Base-by-base conservation (phyloP, 1,140 invertebrate species). In the Psix sp. region DNA sequence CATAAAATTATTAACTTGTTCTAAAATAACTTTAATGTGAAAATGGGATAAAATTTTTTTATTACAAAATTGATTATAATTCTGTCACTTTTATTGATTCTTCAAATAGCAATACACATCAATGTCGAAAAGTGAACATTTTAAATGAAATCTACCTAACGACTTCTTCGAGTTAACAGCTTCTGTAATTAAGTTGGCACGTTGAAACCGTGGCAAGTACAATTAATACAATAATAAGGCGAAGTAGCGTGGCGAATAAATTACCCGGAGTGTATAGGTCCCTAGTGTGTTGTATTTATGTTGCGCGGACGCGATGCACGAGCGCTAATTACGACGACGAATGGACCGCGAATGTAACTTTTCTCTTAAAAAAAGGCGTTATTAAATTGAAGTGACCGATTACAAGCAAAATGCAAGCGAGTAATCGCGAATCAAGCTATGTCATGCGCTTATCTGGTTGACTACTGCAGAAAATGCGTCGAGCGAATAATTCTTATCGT, bases 161-260 rank as follows among this genome's bases (percentile, higher is more conserved):
- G 46, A 68, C 74, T 65, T 76, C 67, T 76, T 77, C 67, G 45
- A 76, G 75, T 77, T 78, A 78, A 78, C 74, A 71, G 67, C 62
- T 70, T 66, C 57, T 65, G 74, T 78, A 80, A 80, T 80, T 77
- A 80, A 75, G 76, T 76, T 42, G 70, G 57, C 26, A 24, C 54
- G 40, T 36, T n/a, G 54, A 7, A 18, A 43, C 57, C 56, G 57
- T 51, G 35, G 66, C 62, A 68, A 66, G 66, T 71, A 67, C 56
- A 68, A 54, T 80, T 78, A 77, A 80, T 78, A 74, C 73, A 77
- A 77, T 80, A 80, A 80, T 76, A 77, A 80, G 77, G 66, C 59
- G 75, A 78, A 77, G 74, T 71, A 67, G 76, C 66, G 75, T 77
- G 51, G 76, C 77, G 78, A 80, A 80, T 78, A 76, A 68, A 77